Evolutionary conservation across 1,140 invertebrate species (phyloP), one percentile per base, ranked within the genome.

Genomic region (Caenorhabditis remanei): DNA sequence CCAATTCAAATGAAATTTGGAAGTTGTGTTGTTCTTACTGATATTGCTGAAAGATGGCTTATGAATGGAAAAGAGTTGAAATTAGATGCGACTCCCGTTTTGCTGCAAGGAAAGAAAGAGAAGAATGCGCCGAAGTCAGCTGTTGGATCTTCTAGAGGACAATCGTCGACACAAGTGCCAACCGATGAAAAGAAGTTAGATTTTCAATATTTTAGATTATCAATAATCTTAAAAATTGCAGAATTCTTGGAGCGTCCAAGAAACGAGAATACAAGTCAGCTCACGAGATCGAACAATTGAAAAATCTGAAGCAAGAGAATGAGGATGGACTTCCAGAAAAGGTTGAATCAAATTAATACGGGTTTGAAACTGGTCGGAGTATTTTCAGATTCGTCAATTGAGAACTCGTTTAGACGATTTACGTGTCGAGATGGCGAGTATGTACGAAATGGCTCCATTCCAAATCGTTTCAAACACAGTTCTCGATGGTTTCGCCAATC

Each of bases 381-480:
- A 24, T n/a, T 46, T 46, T 24, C 7, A 79, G 71, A 50, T 79
- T 19, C 19, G 46, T 13, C n/a, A n/a, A n/a, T n/a, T 79, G 40
- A 46, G 71, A 5, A 19, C 46, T 14, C 46, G 43, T 79, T 14
- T 79, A 24, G 71, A 79, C 46, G 71, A 79, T 53, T 9, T 79
- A 4, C 71, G 71, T 79, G 71, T 79, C 8, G 71, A 50, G 24
- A 79, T 79, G 43, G 71, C 71, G 24, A 79, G n/a, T n/a, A 79
- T 79, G 71, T 53, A 79, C 19, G 71, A 79, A 79, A n/a, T 79
- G n/a, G 71, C 71, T 43, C 71, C 71, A 79, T 79, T 79, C 46
- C 71, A 79, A 79, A 50, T 79, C 41, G 71, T 79, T n/a, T 79
- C 71, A 8, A 79, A 79, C n/a, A 9, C 71, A 4, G 71, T 79